Evolutionary conservation across 2,888 invertebrate species (phyloP).

Genomic region (Diadromus collaris): DNA sequence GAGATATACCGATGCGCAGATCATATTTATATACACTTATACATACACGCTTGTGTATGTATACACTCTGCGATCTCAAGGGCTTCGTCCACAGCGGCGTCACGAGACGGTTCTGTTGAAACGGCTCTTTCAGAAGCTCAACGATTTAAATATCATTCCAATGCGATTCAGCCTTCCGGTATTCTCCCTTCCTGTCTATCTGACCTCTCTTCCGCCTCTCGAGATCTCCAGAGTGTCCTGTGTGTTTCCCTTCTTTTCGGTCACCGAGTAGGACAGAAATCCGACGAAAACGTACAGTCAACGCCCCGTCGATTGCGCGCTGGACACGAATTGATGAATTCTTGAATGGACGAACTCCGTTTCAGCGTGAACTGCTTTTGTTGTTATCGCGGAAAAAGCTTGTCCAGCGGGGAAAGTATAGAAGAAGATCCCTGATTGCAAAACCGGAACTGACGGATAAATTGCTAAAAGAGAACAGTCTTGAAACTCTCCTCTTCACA

Average conservation of each 20-base stretch:
- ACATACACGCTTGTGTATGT: not conserved
- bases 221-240: conserved; percentile 6
- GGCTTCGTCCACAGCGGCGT: not conserved
- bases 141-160: conserved; percentile 62
- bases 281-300: not conserved
- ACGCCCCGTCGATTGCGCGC: not conserved
- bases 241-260: not conserved
- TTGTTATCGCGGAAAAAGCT: conserved; percentile 32
- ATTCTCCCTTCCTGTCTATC: conserved; percentile 10
- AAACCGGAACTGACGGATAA: not conserved
- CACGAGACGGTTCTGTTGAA: not conserved
- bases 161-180: conserved; percentile 45
- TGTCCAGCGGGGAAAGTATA: not conserved
- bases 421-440: not conserved
- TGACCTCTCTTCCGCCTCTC: conserved; percentile 31
- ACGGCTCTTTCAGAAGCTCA: conserved; percentile 52
- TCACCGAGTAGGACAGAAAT: not conserved
- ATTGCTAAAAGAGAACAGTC: not conserved
- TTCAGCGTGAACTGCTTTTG: conserved; percentile 15
- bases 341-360: conserved; percentile 28
- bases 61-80: conserved; percentile 8
- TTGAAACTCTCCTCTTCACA: not conserved
- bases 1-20: conserved; percentile 5
- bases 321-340: conserved; percentile 63
- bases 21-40: conserved; percentile 13